Evolutionary conservation across 2,113 vertebrate species (phyloP), one percentile per base, ranked within the genome.

Genomic region (Melanerpes formicivorus): DNA sequence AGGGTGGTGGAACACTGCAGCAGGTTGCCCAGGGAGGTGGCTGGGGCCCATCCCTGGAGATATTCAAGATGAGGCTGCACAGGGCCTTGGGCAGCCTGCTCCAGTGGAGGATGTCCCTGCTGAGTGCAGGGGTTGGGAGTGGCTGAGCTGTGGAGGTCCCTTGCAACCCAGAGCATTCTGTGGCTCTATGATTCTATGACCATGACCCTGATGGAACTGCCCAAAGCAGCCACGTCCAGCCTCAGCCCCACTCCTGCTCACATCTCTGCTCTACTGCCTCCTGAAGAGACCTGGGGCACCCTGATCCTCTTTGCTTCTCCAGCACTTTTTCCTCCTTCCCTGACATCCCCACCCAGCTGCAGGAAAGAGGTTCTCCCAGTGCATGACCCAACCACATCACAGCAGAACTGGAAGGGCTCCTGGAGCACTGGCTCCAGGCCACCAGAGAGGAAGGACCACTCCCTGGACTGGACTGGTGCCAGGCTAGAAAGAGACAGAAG

Each of bases 341-440:
- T 79, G 67, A 55, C 71, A 90, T 77, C 42, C 80, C 78, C 90
- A 63, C 42, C 42, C 88, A 92, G 81, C 87, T 95, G 84, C 87
- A 92, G 78, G 46, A 55, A 74, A 56, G 60, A 64, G 76, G 52
- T 62, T 94, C 69, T 94, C 69, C 84, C 84, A 74, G 75, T 34
- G 67, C 89, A 56, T 84, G 93, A 95, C 85, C 95, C 91, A 95
- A 80, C 29, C 75, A 77, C 76, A 91, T 75, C 76, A 58, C 7
- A 0, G 70, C 75, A 80, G 62, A 69, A 44, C 34, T 95, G 89
- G 95, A 96, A 91, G 62, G 44, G 72, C 72, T 96, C 65, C 84
- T 95, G 82, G 84, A 94, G 91, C 78, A 42, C 89, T 81, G 90
- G 87, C 79, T 93, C 25, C 84, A 80, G 90, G 92, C 93, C 96